These are phyloP conservation scores for Myopa tessellatipennis DNA, from an alignment of 2,888 invertebrate genomes.

Conservation along the genomic window DNA sequence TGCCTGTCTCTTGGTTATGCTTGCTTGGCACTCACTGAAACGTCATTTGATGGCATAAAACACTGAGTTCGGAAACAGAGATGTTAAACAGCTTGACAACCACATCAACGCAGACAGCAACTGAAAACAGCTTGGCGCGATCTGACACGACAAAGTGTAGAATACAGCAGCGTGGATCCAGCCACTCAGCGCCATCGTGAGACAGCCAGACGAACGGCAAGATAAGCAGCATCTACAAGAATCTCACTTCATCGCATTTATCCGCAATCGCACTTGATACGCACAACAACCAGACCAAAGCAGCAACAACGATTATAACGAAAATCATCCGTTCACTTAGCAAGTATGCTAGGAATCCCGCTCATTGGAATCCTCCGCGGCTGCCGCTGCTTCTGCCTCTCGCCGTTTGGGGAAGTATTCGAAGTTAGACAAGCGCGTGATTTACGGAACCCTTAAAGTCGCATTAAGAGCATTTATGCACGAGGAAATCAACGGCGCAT, in stretches of 20 bases:
- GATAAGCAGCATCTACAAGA: slow-evolving; percentile 18
- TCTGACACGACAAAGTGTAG: slow-evolving; percentile 27
- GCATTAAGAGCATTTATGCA: slow-evolving; percentile 44
- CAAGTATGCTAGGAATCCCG: slow-evolving; percentile 63
- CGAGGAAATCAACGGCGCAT: slow-evolving; percentile 33
- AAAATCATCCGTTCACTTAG: slow-evolving; percentile 59
- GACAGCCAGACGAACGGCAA: slow-evolving; percentile 16
- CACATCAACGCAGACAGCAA: slow-evolving; percentile 15
- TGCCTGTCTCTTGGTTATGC: slow-evolving; percentile 50
- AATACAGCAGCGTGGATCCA: slow-evolving; percentile 14
- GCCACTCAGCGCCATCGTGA: slow-evolving; percentile 16
- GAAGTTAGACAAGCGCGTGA: slow-evolving; percentile 67
- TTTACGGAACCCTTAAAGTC: slow-evolving; percentile 66
- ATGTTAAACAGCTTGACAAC: not conserved
- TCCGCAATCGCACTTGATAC: slow-evolving; percentile 52
- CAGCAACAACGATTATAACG: slow-evolving; percentile 23
- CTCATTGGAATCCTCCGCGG: slow-evolving; percentile 32
- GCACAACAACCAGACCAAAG: slow-evolving; percentile 17
- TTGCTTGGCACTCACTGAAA: slow-evolving; percentile 57
- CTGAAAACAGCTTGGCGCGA: slow-evolving; percentile 40
- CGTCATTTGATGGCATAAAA: slow-evolving; percentile 26
- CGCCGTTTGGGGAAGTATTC: slow-evolving; percentile 29
- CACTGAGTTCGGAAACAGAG: slow-evolving; percentile 4
- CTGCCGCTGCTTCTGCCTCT: slow-evolving; percentile 5
- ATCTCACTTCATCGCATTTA: slow-evolving; percentile 19